These are phyloP conservation scores for Percopsis omiscomaycus DNA, from an alignment of 2,797 vertebrate species.

Conservation along the genomic window DNA sequence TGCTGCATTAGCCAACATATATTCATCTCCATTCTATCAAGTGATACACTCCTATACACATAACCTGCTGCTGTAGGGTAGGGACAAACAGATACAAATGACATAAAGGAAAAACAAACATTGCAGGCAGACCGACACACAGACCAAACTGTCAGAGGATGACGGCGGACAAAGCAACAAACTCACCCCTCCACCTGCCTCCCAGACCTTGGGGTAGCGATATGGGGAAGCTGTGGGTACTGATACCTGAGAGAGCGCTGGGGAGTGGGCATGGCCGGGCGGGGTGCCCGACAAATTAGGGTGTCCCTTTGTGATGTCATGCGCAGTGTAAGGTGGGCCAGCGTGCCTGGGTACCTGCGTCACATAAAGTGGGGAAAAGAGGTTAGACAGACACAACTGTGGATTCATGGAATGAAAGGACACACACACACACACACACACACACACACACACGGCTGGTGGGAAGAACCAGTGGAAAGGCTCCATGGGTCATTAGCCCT, in stretches of 20 bases:
- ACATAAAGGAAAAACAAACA: constrained; percentile 2
- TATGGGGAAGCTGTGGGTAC: constrained; percentile 74
- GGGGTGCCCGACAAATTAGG: constrained; percentile 91
- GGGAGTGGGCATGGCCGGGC: constrained; percentile 91
- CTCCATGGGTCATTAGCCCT: constrained; percentile 54
- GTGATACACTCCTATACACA: constrained; percentile 20
- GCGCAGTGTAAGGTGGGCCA: constrained; percentile 86
- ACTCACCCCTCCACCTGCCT: constrained; percentile 78
- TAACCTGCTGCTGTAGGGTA: constrained; percentile 5
- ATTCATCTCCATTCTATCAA: constrained; percentile 13
- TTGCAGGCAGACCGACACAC: constrained; percentile 31
- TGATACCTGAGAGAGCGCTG: constrained; percentile 95
- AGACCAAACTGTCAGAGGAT: constrained; percentile 43
- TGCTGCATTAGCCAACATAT: not conserved
- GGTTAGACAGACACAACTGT: constrained; percentile 14
- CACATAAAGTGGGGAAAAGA: constrained; percentile 60
- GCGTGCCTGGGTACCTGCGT: constrained; percentile 90
- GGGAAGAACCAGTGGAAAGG: constrained; percentile 20
- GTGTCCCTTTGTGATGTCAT: constrained; percentile 97
- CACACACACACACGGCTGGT: constrained; percentile 3
- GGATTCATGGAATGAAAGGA: not conserved
- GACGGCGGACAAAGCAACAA: constrained; percentile 39
- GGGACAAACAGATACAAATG: not conserved
- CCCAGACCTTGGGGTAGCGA: constrained; percentile 81
- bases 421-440: not conserved